Evolutionary conservation across 2,888 invertebrate species (phyloP).

Genomic region (Pediacus dermestoides): DNA sequence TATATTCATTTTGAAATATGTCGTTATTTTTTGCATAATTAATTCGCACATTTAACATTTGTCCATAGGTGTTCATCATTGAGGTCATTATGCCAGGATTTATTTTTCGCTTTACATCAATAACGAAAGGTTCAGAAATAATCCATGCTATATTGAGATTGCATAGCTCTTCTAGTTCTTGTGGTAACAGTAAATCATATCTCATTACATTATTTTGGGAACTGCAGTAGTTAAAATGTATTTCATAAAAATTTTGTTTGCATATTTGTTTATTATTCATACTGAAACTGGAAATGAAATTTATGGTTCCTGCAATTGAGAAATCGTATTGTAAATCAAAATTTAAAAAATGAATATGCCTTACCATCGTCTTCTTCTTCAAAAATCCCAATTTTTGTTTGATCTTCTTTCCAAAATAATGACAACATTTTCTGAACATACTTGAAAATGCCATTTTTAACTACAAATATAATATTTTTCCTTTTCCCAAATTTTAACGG

Average conservation of each 20-base stretch:
- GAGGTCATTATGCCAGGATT: constrained; percentile 20
- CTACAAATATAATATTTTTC: constrained; percentile 1
- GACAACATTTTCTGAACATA: neutral
- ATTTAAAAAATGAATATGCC: neutral
- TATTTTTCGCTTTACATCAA: neutral
- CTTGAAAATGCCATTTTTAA: neutral
- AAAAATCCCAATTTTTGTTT: constrained; percentile 1
- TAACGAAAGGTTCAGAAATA: constrained; percentile 10
- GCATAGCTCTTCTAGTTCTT: constrained; percentile 6
- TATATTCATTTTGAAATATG: constrained; percentile 16
- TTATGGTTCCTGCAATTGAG: neutral
- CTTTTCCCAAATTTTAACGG: neutral
- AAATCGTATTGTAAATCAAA: neutral
- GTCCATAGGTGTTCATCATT: constrained; percentile 7
- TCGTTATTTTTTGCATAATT: constrained; percentile 11
- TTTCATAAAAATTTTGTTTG: neutral
- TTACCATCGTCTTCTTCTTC: neutral
- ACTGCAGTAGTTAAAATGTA: neutral
- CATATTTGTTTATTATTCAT: neutral
- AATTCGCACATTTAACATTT: constrained; percentile 2
- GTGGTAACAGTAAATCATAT: neutral
- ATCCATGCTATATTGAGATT: constrained; percentile 10
- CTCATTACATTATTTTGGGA: neutral
- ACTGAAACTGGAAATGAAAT: neutral
- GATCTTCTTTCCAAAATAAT: neutral